phyloP scores from a whole-genome alignment of 2,888 invertebrate species.

The Aphodius sticticus region DNA sequence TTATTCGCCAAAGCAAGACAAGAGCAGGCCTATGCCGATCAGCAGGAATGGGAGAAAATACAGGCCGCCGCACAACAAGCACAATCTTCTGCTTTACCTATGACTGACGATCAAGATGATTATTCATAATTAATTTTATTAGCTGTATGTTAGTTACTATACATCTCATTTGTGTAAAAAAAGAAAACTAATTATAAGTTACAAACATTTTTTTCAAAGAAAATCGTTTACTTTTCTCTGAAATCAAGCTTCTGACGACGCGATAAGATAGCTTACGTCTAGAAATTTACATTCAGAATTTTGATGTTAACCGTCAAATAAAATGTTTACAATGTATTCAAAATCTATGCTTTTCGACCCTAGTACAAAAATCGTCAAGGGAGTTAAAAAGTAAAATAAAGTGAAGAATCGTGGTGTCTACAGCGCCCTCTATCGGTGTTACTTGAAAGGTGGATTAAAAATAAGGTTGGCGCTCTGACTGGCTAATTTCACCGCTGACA shows the following conservation, averaged over 20 bases:
- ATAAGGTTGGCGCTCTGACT: background rate
- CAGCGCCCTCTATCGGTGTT: background rate
- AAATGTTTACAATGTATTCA: background rate
- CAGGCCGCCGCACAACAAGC: conserved; percentile 73
- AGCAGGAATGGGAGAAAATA: conserved; percentile 90
- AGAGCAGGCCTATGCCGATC: conserved; percentile 91
- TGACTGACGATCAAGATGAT: conserved; percentile 63
- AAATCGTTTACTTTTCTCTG: too few relatives aligned
- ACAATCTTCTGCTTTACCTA: conserved; percentile 63
- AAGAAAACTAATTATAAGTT: background rate
- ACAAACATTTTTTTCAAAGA: background rate
- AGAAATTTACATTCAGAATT: background rate
- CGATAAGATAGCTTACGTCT: too few relatives aligned
- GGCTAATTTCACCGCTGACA: background rate
- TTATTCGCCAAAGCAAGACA: conserved; percentile 95
- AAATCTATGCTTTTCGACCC: too few relatives aligned
- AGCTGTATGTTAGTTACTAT: background rate
- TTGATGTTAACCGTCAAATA: background rate
- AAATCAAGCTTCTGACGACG: too few relatives aligned
- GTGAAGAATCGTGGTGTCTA: too few relatives aligned
- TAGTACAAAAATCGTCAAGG: too few relatives aligned
- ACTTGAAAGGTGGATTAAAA: background rate
- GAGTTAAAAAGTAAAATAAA: too few relatives aligned
- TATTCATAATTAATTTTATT: conserved; percentile 54
- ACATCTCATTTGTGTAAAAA: conserved; percentile 5